A percentile compares a stretch with the other conserved stretches of the same genome.
Evolutionary conservation across 2,113 vertebrate genomes (phyloP).

Genomic region (Leptobrachium ailaonicum): DNA sequence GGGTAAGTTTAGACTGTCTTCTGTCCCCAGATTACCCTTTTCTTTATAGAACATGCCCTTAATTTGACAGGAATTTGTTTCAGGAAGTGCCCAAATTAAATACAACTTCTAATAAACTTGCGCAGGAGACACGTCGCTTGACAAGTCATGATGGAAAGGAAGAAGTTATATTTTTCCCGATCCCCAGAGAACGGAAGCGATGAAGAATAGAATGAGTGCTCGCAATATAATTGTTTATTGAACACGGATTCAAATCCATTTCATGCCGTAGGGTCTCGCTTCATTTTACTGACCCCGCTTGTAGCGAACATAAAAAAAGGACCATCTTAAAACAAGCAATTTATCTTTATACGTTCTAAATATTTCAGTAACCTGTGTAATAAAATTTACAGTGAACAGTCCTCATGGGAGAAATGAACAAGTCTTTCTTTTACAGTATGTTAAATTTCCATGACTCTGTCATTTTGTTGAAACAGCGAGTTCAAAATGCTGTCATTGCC

Average conservation of each 20-base stretch:
- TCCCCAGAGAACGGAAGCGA: neutral
- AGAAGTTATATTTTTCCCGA: too few relatives aligned
- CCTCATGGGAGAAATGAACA: neutral
- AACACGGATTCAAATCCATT: conserved; percentile 12
- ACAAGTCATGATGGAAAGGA: too few relatives aligned
- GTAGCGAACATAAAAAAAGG: neutral
- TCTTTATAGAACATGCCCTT: too few relatives aligned
- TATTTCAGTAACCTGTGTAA: neutral
- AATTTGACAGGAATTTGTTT: too few relatives aligned
- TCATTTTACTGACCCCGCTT: conserved; percentile 7
- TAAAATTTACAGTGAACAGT: neutral
- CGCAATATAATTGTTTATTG: conserved; percentile 31
- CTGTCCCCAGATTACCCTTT: too few relatives aligned
- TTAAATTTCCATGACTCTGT: neutral
- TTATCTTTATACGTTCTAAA: neutral
- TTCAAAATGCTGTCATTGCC: neutral
- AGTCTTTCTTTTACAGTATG: neutral
- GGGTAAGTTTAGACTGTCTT: too few relatives aligned
- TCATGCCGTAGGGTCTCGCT: neutral
- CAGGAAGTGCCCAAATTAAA: too few relatives aligned
- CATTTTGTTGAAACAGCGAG: neutral
- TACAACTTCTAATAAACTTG: too few relatives aligned
- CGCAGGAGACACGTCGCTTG: too few relatives aligned
- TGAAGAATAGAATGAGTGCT: neutral
- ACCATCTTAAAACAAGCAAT: neutral